Base-by-base conservation (phyloP, 2,113 vertebrate species). In the Benitochromis conjunctus region DNA sequence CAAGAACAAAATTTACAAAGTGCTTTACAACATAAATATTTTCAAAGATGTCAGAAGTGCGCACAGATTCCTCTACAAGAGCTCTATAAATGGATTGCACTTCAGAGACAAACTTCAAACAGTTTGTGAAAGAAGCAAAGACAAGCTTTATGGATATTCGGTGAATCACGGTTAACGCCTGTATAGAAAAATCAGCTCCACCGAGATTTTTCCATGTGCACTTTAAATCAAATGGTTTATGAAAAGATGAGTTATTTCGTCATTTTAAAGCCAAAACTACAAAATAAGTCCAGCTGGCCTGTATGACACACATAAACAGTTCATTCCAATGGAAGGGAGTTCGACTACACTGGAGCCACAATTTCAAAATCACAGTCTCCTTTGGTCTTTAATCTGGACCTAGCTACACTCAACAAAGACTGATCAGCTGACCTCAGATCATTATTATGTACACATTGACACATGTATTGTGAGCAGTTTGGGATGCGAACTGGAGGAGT, bases 221-320 rank as follows among this genome's bases (percentile, higher is more conserved):
- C 3, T 10, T 38, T 9, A 10, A 38, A 38, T 38, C 38, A 38
- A 38, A 38, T 38, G 3, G 38, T 38, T 38, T 38, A 9, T 38
- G 60, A 64, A 64, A n/a, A 38, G 1, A 64, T 12, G 34, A 64
- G 19, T 0, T 38, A 38, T 64, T 64, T 64, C 38, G 34, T 38
- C 0, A 64, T 64, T 64, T 64, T 64, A 64, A 64, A n/a, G 34
- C 36, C 34, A 64, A 64, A 64, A n/a, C 38, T n/a, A 64, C 12
- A 64, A 29, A 64, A 38, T 38, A 12, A 64, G n/a, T 36, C 34
- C 6, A 64, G 60, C 60, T 64, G 60, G 31, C 0, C 0, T n/a
- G 31, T 64, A 36, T 64, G 60, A 64, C 7, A 1, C 9, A 64
- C 12, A 64, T n/a, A 64, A 64, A 64, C 0, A 0, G 34, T 66